phyloP scores from a whole-genome alignment of 1,140 invertebrate genomes.

The Cyclina sinensis region DNA sequence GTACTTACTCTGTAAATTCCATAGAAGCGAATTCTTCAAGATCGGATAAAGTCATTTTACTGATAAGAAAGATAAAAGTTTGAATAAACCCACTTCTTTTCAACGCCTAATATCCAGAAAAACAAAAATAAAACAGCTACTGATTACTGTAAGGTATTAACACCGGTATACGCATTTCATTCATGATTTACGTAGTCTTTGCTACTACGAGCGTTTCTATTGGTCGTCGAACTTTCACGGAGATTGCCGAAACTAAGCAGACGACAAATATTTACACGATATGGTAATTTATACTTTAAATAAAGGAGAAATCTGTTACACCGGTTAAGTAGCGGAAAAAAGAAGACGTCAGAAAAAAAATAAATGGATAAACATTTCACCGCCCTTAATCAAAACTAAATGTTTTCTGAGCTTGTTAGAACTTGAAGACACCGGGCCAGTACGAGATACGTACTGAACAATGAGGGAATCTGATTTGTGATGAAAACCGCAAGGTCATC shows the following conservation, averaged over 20 bases:
- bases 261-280: conserved; percentile 25
- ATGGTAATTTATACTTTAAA: background rate
- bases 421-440: no score
- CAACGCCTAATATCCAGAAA: background rate
- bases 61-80: no score
- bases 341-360: no score
- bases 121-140: background rate
- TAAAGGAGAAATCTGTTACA: background rate
- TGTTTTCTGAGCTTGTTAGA: background rate
- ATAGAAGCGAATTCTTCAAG: background rate
- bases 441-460: background rate
- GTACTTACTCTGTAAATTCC: conserved; percentile 12
- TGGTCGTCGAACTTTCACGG: background rate
- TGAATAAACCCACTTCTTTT: background rate
- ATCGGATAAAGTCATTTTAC: conserved; percentile 3
- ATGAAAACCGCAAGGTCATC: conserved; percentile 9
- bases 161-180: background rate
- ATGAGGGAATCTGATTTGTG: background rate
- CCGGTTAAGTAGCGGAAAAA: background rate
- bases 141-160: background rate
- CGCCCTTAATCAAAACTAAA: no score
- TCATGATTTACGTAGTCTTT: background rate
- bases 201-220: background rate
- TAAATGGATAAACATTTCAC: no score
- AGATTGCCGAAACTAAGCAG: conserved; percentile 7